Conservation (phyloP, 2,797 vertebrate genomes). For the Pangasius macronema region DNA sequence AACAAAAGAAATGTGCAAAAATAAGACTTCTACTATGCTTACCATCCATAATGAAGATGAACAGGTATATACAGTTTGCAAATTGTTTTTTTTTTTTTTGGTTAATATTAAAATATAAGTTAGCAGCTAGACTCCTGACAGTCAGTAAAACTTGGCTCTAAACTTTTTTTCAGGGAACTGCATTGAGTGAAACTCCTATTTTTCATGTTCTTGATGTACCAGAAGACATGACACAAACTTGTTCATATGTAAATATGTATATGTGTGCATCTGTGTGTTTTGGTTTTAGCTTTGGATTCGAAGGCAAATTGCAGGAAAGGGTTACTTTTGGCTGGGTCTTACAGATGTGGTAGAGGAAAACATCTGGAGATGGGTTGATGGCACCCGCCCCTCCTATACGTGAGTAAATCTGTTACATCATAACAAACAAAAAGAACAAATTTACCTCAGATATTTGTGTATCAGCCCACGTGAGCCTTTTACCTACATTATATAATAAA, state of each 20-base stretch:
- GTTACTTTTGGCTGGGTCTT: conserved; percentile 93
- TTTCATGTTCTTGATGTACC: not conserved
- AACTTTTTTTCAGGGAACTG: not conserved
- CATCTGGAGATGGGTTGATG: conserved; percentile 93
- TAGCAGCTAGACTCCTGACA: not conserved
- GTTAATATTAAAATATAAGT: not conserved
- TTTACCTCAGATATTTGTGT: not conserved
- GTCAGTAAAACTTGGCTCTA: not conserved
- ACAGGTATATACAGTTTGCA: conserved; percentile 76
- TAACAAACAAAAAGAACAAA: not conserved
- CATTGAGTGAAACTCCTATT: not conserved
- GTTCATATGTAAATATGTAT: not conserved
- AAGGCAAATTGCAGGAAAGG: conserved; percentile 79
- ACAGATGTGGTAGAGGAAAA: conserved; percentile 85
- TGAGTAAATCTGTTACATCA: conserved; percentile 64
- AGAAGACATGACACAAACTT: not conserved
- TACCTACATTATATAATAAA: not conserved
- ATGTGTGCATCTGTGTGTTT: not conserved
- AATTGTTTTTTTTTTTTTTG: not conserved
- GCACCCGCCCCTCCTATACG: conserved; percentile 82
- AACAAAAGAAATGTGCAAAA: conserved; percentile 81
- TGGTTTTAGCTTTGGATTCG: conserved; percentile 85
- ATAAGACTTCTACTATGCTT: conserved; percentile 81
- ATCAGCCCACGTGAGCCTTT: not conserved
- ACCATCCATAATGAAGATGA: conserved; percentile 89